A percentile compares a stretch with the other conserved stretches of the same genome.
These are phyloP conservation scores for Bombus confusus DNA, from an alignment of 1,140 invertebrate species.

Conservation along the genomic window DNA sequence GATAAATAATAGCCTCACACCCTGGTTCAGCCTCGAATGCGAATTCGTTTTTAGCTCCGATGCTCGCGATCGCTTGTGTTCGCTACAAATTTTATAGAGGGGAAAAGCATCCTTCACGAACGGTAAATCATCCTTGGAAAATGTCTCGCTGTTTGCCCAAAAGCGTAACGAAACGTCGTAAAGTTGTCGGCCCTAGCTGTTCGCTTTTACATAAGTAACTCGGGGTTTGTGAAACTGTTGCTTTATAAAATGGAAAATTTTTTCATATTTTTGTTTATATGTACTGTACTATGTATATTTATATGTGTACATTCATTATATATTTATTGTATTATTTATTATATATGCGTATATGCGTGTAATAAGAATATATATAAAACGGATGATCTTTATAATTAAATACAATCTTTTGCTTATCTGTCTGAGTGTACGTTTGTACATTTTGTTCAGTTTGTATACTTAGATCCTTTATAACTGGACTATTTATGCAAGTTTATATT, in stretches of 20 bases:
- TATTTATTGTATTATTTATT: too few relatives aligned
- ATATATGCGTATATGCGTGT: too few relatives aligned
- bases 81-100: constrained; percentile 12
- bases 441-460: too few relatives aligned
- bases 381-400: too few relatives aligned
- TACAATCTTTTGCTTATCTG: too few relatives aligned
- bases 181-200: background rate
- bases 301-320: too few relatives aligned
- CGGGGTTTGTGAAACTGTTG: background rate
- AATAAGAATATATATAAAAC: too few relatives aligned
- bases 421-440: too few relatives aligned
- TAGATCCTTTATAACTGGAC: background rate
- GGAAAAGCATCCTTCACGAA: background rate
- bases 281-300: too few relatives aligned
- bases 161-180: background rate
- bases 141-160: background rate
- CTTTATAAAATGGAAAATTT: background rate
- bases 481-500: background rate
- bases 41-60: constrained; percentile 23
- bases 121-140: background rate
- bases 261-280: too few relatives aligned
- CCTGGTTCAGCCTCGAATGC: background rate
- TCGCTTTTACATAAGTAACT: background rate
- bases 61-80: background rate
- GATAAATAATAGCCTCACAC: constrained; percentile 38